Evolutionary conservation across 2,888 invertebrate genomes (phyloP).

Genomic region (Tethea ocularis): DNA sequence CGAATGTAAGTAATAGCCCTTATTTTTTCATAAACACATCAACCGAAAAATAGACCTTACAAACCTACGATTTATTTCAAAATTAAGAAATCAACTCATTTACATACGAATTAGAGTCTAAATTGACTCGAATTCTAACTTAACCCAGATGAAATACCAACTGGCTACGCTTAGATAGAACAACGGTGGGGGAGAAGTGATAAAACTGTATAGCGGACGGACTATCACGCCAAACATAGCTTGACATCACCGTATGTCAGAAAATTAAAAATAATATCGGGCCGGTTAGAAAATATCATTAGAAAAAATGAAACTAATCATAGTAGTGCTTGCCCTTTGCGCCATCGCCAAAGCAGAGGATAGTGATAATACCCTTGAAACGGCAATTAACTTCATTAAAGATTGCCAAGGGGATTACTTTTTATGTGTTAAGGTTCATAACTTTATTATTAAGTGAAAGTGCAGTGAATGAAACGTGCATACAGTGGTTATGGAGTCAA

Average conservation of each 20-base stretch:
- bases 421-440: slow-evolving; percentile 89
- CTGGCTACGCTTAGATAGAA: slow-evolving; percentile 49
- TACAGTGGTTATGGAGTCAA: slow-evolving; percentile 39
- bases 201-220: slow-evolving; percentile 74
- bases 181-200: slow-evolving; percentile 67
- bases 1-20: not conserved
- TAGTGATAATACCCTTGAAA: slow-evolving; percentile 83
- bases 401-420: slow-evolving; percentile 88
- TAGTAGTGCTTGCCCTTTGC: slow-evolving; percentile 65
- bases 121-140: slow-evolving; percentile 62
- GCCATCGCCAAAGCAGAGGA: slow-evolving; percentile 71
- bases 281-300: slow-evolving; percentile 40
- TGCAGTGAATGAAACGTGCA: slow-evolving; percentile 47
- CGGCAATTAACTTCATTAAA: slow-evolving; percentile 87
- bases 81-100: slow-evolving; percentile 45
- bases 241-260: slow-evolving; percentile 75
- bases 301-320: slow-evolving; percentile 63
- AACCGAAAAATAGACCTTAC: slow-evolving; percentile 25
- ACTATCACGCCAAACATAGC: slow-evolving; percentile 68
- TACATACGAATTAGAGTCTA: slow-evolving; percentile 61
- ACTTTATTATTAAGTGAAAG: slow-evolving; percentile 71
- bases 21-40: slow-evolving; percentile 14
- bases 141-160: slow-evolving; percentile 64
- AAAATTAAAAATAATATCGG: slow-evolving; percentile 42
- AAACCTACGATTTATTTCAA: slow-evolving; percentile 24